Evolutionary conservation across 2,888 invertebrate genomes (phyloP), one percentile per base, ranked within the genome.

Genomic region (Harpalus rufipes): DNA sequence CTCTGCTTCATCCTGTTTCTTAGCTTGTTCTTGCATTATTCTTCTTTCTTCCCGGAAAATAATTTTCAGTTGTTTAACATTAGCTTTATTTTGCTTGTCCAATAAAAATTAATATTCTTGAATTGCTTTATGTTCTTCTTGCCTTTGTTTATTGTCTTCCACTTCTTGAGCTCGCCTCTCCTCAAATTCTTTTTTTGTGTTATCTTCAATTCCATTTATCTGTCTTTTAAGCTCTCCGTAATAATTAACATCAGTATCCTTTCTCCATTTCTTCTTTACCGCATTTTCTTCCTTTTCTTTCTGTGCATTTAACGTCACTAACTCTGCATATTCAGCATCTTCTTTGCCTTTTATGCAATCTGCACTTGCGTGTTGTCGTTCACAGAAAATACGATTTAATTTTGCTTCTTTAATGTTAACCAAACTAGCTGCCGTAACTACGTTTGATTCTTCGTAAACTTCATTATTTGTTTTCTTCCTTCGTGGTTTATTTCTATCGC

Each of bases 51-150:
- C 72, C 0, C 21, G 8, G 18, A 85, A 86, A 41, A 87, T 87
- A 21, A 87, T 85, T 1, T 90, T 88, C 10, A 90, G 89, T n/a
- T 89, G 88, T 6, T 90, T 90, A 5, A 86, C 84, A 0, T 78
- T 61, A 12, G 80, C 81, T 76, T 79, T 90, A 0, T 87, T 88
- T 81, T 90, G 90, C 86, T 89, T 89, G 32, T 89, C 88, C 80
- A 91, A 89, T 14, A 90, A 88, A 78, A 85, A 65, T 81, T 90
- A 89, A 21, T 90, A 89, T 74, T 90, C 89, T 63, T 91, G 88
- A 5, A 92, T 89, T 81, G 90, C 89, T 41, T 89, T 89, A 85
- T 90, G 88, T 86, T 92, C 90, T 86, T 91, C 91, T 4, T 89
- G 88, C 59, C 90, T 88, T 83, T 88, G 87, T 68, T 88, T 86